These are phyloP conservation scores for Sula dactylatra DNA, from an alignment of 2,113 vertebrate genomes.

Conservation along the genomic window DNA sequence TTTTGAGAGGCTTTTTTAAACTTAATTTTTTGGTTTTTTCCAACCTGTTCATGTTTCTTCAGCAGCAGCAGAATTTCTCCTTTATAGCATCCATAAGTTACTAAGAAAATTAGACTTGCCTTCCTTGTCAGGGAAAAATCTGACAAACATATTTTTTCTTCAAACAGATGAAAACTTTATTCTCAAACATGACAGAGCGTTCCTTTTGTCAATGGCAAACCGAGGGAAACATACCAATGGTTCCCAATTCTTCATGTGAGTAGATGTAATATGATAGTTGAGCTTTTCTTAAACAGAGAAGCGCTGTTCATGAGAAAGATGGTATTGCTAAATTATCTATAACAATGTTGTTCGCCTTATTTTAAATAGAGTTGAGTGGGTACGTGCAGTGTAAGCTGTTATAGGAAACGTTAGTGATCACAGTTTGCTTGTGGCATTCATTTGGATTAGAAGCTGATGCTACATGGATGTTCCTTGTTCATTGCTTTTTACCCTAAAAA, in stretches of 20 bases:
- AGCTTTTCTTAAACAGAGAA: slow-evolving; percentile 72
- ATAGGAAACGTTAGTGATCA: background rate
- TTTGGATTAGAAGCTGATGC: background rate
- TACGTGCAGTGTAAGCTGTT: background rate
- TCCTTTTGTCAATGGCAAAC: slow-evolving; percentile 99
- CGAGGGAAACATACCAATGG: slow-evolving; percentile 98
- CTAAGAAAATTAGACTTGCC: slow-evolving; percentile 33
- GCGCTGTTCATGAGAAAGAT: slow-evolving; percentile 81
- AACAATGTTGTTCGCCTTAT: background rate
- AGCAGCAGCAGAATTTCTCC: slow-evolving; percentile 71
- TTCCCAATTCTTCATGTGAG: slow-evolving; percentile 99
- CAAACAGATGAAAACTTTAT: slow-evolving; percentile 98
- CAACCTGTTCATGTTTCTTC: slow-evolving; percentile 51
- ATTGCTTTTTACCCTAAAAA: background rate
- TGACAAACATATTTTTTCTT: slow-evolving; percentile 75
- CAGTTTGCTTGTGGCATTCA: background rate
- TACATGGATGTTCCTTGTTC: background rate
- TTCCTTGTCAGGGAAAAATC: slow-evolving; percentile 25
- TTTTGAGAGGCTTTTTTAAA: slow-evolving; percentile 11
- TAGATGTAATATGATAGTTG: slow-evolving; percentile 54
- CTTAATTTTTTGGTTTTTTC: background rate
- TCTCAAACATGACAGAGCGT: slow-evolving; percentile 98
- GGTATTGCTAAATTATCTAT: slow-evolving; percentile 47
- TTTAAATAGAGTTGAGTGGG: background rate
- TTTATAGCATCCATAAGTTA: slow-evolving; percentile 60